Evolutionary conservation across 2,888 invertebrate species (phyloP).

Genomic region (Heterodera filipjevi): DNA sequence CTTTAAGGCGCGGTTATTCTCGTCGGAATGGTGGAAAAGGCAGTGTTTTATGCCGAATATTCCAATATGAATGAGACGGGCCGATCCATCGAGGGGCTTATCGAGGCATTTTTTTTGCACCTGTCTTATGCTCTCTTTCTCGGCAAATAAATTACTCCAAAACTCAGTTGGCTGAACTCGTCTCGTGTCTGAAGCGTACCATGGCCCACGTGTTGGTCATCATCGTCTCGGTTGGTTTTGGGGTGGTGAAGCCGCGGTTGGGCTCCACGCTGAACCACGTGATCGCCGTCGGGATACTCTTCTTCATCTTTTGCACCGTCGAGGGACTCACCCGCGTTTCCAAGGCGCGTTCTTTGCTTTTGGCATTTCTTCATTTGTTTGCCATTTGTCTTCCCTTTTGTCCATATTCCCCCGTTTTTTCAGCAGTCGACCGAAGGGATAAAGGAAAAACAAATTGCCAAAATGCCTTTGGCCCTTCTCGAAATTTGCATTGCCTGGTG

Average conservation of each 20-base stretch:
- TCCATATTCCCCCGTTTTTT: slow-evolving; percentile 8
- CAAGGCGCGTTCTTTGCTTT: slow-evolving; percentile 61
- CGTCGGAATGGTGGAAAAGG: slow-evolving; percentile 72
- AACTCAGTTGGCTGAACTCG: slow-evolving; percentile 79
- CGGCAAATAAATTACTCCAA: background rate
- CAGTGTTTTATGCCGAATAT: slow-evolving; percentile 88
- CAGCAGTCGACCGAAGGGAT: slow-evolving; percentile 68
- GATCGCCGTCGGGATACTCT: slow-evolving; percentile 80
- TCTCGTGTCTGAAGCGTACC: slow-evolving; percentile 87
- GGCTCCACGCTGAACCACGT: slow-evolving; percentile 87
- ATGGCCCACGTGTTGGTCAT: slow-evolving; percentile 89
- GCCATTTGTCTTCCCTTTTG: background rate
- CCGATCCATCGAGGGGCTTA: slow-evolving; percentile 67
- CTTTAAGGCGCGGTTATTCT: slow-evolving; percentile 63
- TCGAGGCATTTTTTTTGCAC: slow-evolving; percentile 53
- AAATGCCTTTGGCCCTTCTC: slow-evolving; percentile 82
- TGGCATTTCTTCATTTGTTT: background rate
- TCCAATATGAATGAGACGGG: slow-evolving; percentile 77
- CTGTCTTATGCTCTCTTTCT: too few species aligned
- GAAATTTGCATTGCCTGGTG: slow-evolving; percentile 82
- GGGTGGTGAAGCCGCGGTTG: slow-evolving; percentile 88
- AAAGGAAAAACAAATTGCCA: slow-evolving; percentile 77
- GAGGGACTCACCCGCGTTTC: slow-evolving; percentile 82
- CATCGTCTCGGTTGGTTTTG: slow-evolving; percentile 90
- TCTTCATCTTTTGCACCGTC: slow-evolving; percentile 81